phyloP scores from a whole-genome alignment of 2,888 invertebrate species.

The Callimorpha dominula region DNA sequence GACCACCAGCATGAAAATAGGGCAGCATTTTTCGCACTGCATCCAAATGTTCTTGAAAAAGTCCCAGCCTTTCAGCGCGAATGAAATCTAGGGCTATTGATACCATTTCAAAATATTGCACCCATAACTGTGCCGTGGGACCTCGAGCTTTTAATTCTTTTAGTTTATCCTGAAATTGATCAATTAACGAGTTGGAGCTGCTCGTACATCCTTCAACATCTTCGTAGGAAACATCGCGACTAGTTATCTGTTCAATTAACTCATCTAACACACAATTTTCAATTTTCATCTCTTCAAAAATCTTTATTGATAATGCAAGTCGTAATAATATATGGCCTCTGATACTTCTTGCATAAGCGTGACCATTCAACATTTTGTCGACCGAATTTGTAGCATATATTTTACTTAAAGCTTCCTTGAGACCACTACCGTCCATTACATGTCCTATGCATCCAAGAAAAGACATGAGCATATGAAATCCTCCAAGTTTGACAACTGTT shows the following conservation, averaged over 20 bases:
- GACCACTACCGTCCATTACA: conserved; percentile 53
- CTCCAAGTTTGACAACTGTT: conserved; percentile 57
- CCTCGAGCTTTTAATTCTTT: conserved; percentile 43
- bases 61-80: conserved; percentile 51
- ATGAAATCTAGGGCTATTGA: conserved; percentile 54
- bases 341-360: conserved; percentile 43
- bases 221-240: conserved; percentile 43
- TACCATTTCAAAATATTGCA: conserved; percentile 61
- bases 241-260: conserved; percentile 48
- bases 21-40: conserved; percentile 58
- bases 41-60: conserved; percentile 53
- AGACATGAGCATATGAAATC: conserved; percentile 61
- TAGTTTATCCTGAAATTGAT: conserved; percentile 45
- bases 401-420: conserved; percentile 40
- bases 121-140: conserved; percentile 59
- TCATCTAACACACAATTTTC: conserved; percentile 47
- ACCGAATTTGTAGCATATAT: conserved; percentile 47
- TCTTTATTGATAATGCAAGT: conserved; percentile 18
- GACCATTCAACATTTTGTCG: conserved; percentile 51
- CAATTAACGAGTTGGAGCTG: conserved; percentile 36
- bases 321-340: conserved; percentile 20
- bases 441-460: conserved; percentile 45
- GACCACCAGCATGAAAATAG: conserved; percentile 61
- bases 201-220: conserved; percentile 52
- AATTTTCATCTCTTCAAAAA: conserved; percentile 53